These are phyloP conservation scores for Pollenia amentaria DNA, from an alignment of 2,888 invertebrate genomes.

Conservation along the genomic window DNA sequence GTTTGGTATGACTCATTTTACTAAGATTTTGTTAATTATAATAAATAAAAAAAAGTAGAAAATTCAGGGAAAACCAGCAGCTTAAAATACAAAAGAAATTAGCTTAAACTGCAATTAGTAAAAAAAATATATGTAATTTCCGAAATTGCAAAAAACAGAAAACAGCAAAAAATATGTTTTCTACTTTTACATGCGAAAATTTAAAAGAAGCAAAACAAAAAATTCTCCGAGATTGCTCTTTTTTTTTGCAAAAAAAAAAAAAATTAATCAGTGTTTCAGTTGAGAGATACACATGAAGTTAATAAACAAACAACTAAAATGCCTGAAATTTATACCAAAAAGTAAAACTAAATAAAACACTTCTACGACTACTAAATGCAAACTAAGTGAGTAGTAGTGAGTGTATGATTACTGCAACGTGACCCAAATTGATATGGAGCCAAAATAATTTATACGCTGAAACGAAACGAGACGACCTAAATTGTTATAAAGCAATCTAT, in stretches of 20 bases:
- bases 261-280: conserved; percentile 18
- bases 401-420: conserved; percentile 66
- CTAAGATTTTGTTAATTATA: conserved; percentile 7
- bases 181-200: too few species aligned
- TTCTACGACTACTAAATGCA: conserved; percentile 15
- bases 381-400: conserved; percentile 19
- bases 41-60: not conserved
- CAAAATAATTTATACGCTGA: conserved; percentile 64
- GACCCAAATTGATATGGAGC: conserved; percentile 73
- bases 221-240: too few species aligned
- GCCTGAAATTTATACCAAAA: not conserved
- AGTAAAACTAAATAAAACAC: conserved; percentile 22
- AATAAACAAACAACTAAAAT: not conserved
- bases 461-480: conserved; percentile 72
- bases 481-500: conserved; percentile 46
- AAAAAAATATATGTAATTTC: not conserved
- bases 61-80: not conserved
- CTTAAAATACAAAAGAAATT: conserved; percentile 26
- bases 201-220: too few species aligned
- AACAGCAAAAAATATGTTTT: too few species aligned
- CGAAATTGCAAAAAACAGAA: not conserved
- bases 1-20: not conserved
- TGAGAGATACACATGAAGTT: conserved; percentile 23
- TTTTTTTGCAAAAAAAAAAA: not conserved
- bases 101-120: conserved; percentile 36